phyloP scores from a whole-genome alignment of 2,888 invertebrate species.

The Philaethria dido region DNA sequence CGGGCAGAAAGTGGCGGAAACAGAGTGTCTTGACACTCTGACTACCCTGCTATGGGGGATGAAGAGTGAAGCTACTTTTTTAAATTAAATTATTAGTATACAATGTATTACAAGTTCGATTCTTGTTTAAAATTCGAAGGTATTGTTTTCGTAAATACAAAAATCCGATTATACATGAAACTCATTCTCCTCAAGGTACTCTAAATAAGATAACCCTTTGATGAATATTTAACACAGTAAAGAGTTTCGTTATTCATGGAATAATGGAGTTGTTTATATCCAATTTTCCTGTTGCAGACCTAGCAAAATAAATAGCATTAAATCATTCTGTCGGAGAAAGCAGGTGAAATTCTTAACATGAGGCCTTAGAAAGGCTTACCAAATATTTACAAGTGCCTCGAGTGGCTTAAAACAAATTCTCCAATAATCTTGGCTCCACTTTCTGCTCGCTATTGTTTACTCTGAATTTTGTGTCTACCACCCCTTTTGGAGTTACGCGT shows the following conservation, averaged over 20 bases:
- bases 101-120: background rate
- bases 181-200: conserved; percentile 7
- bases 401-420: conserved; percentile 83
- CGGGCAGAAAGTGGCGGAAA: too few species aligned
- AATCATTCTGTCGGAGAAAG: conserved; percentile 58
- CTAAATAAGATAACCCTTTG: conserved; percentile 23
- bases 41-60: too few species aligned
- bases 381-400: conserved; percentile 80
- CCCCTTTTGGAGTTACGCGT: conserved; percentile 50
- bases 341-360: conserved; percentile 67
- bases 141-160: background rate
- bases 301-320: conserved; percentile 67
- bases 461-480: conserved; percentile 72
- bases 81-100: too few species aligned
- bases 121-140: background rate
- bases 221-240: conserved; percentile 20
- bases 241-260: conserved; percentile 33
- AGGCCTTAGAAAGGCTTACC: conserved; percentile 72
- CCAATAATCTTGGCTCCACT: conserved; percentile 76
- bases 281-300: conserved; percentile 40
- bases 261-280: conserved; percentile 40
- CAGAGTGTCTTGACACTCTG: too few species aligned
- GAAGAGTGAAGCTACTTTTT: too few species aligned
- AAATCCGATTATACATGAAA: conserved; percentile 13
- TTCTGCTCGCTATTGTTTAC: conserved; percentile 74